These are phyloP conservation scores for Nothocercus julius DNA, from an alignment of 2,113 vertebrate species.

Conservation along the genomic window DNA sequence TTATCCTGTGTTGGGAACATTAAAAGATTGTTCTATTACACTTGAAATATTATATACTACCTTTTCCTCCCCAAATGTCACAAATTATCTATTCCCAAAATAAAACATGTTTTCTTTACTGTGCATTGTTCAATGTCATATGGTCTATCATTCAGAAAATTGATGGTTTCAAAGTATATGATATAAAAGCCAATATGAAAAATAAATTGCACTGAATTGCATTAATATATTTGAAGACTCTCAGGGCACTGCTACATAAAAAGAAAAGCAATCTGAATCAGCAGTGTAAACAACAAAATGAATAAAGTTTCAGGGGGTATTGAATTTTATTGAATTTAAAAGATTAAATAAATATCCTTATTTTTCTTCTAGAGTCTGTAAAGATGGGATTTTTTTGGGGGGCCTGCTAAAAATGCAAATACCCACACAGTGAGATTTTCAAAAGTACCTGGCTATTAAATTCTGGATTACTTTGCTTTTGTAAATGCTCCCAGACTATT, in stretches of 20 bases:
- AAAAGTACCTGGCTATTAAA: conserved; percentile 18
- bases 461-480: not conserved
- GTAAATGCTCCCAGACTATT: not conserved
- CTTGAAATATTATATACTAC: not conserved
- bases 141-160: not conserved
- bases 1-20: not conserved
- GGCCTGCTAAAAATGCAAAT: not conserved
- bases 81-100: not conserved
- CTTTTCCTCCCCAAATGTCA: not conserved
- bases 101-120: not conserved
- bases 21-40: not conserved
- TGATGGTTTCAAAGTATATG: not conserved
- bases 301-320: not conserved
- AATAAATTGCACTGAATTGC: not conserved
- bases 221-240: not conserved
- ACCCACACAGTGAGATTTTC: not conserved
- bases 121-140: not conserved
- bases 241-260: not conserved
- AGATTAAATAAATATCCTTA: not conserved
- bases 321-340: not conserved
- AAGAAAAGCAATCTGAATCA: not conserved
- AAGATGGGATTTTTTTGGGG: not conserved
- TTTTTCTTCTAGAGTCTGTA: not conserved
- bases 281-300: conserved; percentile 4
- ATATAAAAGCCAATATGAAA: conserved; percentile 12